These are phyloP conservation scores for Perodicticus potto DNA, from an alignment of 2,797 vertebrate species.

Conservation along the genomic window DNA sequence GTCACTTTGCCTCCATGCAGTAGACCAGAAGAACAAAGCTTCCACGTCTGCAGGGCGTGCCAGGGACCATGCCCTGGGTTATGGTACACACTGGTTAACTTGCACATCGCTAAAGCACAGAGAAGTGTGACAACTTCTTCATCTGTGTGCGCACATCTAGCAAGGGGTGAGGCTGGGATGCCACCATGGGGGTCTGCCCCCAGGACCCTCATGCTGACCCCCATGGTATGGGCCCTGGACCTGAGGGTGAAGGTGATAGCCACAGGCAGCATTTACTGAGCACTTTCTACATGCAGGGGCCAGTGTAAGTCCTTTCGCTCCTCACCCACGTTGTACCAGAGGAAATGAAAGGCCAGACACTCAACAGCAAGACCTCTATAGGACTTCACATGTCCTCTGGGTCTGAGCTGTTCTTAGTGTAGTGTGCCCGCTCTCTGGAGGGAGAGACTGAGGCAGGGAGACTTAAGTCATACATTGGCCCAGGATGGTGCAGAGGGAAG, in stretches of 20 bases:
- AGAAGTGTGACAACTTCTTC: neutral
- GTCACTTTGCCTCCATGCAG: neutral
- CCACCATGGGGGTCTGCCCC: fast-evolving
- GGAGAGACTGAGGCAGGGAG: neutral
- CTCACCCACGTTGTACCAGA: neutral
- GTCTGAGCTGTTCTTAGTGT: neutral
- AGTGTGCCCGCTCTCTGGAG: neutral
- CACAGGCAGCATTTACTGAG: neutral
- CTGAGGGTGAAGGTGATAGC: fast-evolving
- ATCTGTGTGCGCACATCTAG: fast-evolving
- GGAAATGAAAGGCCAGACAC: neutral
- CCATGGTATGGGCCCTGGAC: too few relatives aligned
- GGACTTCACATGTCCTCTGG: neutral
- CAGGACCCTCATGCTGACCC: too few relatives aligned
- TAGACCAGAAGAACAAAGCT: fast-evolving
- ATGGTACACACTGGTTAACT: fast-evolving
- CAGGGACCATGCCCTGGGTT: fast-evolving
- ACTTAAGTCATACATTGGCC: neutral
- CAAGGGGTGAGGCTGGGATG: fast-evolving
- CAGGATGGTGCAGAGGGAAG: neutral
- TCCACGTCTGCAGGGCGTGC: fast-evolving
- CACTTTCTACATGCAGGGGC: fast-evolving
- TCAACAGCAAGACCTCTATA: neutral
- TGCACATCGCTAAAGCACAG: neutral
- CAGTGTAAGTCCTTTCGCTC: neutral